Conservation (phyloP, 2,888 invertebrate genomes). For the Hirtodrosophila duncani region DNA sequence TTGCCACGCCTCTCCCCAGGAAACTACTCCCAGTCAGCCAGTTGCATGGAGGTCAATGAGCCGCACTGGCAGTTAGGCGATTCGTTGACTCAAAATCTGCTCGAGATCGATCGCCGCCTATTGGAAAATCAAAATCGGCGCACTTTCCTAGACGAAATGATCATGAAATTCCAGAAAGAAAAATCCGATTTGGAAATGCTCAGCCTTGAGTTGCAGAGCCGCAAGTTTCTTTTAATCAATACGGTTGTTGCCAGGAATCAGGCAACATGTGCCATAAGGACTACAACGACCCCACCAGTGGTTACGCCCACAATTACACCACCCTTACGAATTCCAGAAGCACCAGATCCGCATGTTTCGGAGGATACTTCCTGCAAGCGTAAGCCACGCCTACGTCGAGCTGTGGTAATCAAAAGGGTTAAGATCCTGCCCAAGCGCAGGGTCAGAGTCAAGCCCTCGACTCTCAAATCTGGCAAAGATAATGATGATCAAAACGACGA, state of each 20-base stretch:
- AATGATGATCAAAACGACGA: not conserved
- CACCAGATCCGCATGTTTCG: not conserved
- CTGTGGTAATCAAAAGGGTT: conserved; percentile 23
- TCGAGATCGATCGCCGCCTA: conserved; percentile 75
- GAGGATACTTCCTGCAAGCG: not conserved
- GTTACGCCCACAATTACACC: conserved; percentile 28
- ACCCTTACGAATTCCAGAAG: conserved; percentile 1
- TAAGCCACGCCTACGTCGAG: conserved; percentile 11
- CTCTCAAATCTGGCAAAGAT: not conserved
- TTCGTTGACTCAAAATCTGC: conserved; percentile 59
- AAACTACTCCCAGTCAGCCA: not conserved
- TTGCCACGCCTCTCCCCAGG: conserved; percentile 20
- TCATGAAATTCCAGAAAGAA: conserved; percentile 75
- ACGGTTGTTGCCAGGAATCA: conserved; percentile 41
- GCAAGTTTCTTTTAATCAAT: conserved; percentile 73
- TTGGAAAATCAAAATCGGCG: conserved; percentile 75
- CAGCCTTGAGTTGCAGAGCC: conserved; percentile 74
- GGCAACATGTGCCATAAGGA: not conserved
- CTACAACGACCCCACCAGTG: not conserved
- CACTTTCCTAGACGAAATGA: conserved; percentile 76
- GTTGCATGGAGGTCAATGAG: conserved; percentile 35
- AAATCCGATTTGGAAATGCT: conserved; percentile 74
- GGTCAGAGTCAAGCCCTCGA: not conserved
- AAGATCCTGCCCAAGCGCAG: conserved; percentile 31
- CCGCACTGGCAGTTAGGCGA: conserved; percentile 54